Base-by-base conservation (phyloP, 2,888 invertebrate species). In the Pseudolycoriella hygida region DNA sequence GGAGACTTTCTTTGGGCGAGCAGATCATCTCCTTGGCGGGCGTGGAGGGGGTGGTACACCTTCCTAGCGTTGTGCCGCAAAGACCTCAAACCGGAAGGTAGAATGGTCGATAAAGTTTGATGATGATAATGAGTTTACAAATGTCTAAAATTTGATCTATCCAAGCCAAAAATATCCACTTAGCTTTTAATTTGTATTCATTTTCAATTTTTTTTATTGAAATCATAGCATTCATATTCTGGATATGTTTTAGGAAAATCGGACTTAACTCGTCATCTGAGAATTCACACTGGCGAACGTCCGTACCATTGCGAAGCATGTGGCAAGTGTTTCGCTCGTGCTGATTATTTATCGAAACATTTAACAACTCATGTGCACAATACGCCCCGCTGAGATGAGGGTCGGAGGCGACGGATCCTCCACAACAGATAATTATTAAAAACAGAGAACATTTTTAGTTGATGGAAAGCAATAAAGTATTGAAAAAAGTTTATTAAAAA, bases 271-370 rank as follows among this genome's bases (percentile, higher is more conserved):
- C 77, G 87, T 20, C 88, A 88, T 61, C 69, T 88, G 51, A 76
- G 88, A 52, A 88, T 88, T 52, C 88, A 88, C 62, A 88, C 88
- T 11, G 88, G 88, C 34, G 88, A 88, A 65, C 70, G 88, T 49
- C 88, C 88, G 30, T 89, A 88, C 65, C 87, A 87, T 62, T 89
- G 88, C 68, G 87, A 88, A 64, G 86, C 87, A 62, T 89, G 88
- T 65, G 88, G 87, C 52, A 88, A 88, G 66, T 87, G 87, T 62
- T 89, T 89, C 66, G 88, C 88, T 19, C 73, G 88, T 44, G 88
- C 88, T 45, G 88, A 89, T 62, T 89, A 89, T 59, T 74, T 89
- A 47, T 87, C 87, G 56, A 89, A 89, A 66, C 88, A 89, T 66
- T 74, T 89, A 54, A 88, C 88, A 50, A 89, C 88, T 30, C 88